Conservation (phyloP, 1,140 invertebrate species). For the Tetragnatha versicolor region DNA sequence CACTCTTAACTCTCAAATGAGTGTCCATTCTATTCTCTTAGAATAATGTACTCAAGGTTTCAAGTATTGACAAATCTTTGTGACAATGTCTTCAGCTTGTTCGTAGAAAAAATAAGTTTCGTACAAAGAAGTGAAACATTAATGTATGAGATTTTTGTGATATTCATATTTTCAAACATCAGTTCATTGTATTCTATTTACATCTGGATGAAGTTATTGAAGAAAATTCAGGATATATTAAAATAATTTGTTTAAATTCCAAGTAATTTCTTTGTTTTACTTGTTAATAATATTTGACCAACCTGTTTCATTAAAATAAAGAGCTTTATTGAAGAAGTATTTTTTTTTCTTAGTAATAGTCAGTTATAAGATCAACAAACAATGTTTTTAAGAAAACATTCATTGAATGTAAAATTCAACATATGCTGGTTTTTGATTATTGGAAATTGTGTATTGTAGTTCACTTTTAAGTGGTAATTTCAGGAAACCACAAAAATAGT, state of each 20-base stretch:
- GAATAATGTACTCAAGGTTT: not conserved
- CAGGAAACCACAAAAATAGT: no score
- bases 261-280: constrained; percentile 3
- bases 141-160: constrained; percentile 2
- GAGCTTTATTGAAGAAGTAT: not conserved
- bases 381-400: no score
- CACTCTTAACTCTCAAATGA: not conserved
- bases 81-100: not conserved
- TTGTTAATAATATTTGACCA: not conserved
- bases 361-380: no score
- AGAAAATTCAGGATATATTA: not conserved
- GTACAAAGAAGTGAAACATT: not conserved
- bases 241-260: not conserved
- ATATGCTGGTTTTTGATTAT: no score
- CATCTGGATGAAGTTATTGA: not conserved
- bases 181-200: constrained; percentile 3
- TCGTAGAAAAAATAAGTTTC: not conserved
- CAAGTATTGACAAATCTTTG: not conserved
- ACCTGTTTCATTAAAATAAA: constrained; percentile 2
- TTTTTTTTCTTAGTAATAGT: no score
- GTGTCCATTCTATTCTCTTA: not conserved
- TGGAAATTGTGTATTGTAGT: no score
- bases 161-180: not conserved
- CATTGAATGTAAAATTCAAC: no score
- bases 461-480: no score